These are phyloP conservation scores for Timema cristinae DNA, from an alignment of 2,888 invertebrate genomes.

Conservation along the genomic window DNA sequence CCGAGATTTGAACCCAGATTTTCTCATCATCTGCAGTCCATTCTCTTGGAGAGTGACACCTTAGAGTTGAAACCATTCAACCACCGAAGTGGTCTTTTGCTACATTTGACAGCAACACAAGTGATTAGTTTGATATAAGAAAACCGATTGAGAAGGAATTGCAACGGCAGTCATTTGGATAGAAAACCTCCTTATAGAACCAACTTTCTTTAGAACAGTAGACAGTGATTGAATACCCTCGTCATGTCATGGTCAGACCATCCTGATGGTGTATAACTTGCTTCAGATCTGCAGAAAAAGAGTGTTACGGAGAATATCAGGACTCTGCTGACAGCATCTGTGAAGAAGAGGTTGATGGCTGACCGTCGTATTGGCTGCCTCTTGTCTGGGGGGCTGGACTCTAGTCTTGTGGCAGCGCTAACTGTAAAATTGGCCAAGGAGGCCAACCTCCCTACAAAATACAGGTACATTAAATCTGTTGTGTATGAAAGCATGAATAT, in stretches of 20 bases:
- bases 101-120: too few species aligned
- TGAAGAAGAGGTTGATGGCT: conserved; percentile 77
- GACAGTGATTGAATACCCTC: neutral
- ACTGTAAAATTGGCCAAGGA: conserved; percentile 62
- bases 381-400: conserved; percentile 82
- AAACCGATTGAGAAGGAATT: too few species aligned
- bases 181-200: too few species aligned
- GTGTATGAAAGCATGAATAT: too few species aligned
- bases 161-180: too few species aligned
- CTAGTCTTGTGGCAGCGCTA: conserved; percentile 74
- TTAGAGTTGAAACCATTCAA: too few species aligned
- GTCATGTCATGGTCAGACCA: neutral
- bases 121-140: too few species aligned
- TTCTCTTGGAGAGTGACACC: too few species aligned
- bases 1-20: too few species aligned
- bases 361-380: conserved; percentile 81
- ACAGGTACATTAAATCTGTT: conserved; percentile 44
- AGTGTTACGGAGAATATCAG: conserved; percentile 59
- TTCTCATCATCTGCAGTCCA: too few species aligned
- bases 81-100: too few species aligned
- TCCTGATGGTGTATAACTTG: conserved; percentile 35
- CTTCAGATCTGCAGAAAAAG: conserved; percentile 47
- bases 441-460: conserved; percentile 64
- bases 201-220: neutral
- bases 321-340: conserved; percentile 62